Conservation (phyloP, 1,140 invertebrate species). For the Lepidurus packardi region DNA sequence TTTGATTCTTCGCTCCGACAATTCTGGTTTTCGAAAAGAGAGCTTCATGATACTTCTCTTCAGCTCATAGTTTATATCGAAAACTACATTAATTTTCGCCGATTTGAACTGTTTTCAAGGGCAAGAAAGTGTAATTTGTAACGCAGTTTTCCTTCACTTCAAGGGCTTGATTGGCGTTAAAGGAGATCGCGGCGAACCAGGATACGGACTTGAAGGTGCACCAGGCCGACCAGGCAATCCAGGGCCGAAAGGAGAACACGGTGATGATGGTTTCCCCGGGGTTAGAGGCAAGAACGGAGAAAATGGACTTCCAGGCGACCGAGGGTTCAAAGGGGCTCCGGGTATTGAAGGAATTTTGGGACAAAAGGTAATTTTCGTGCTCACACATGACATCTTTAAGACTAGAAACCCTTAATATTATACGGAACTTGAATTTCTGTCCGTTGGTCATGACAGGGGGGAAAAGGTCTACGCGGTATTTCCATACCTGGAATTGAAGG, state of each 20-base stretch:
- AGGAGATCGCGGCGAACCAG: slow-evolving; percentile 37
- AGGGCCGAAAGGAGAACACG: background rate
- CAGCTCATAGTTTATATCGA: too few species aligned
- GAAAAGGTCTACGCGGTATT: slow-evolving; percentile 36
- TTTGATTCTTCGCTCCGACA: too few species aligned
- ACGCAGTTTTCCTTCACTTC: slow-evolving; percentile 34
- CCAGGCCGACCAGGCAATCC: background rate
- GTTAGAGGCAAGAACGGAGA: slow-evolving; percentile 30
- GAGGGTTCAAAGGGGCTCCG: slow-evolving; percentile 37
- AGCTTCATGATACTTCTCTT: too few species aligned
- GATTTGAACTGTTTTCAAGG: background rate
- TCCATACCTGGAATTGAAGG: slow-evolving; percentile 39
- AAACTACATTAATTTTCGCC: background rate
- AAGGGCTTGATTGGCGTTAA: slow-evolving; percentile 31
- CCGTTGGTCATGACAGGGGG: background rate
- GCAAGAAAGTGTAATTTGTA: background rate
- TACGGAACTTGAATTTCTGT: background rate
- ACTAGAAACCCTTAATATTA: too few species aligned
- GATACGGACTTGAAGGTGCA: slow-evolving; percentile 3
- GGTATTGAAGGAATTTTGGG: slow-evolving; percentile 30
- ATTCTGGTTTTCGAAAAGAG: too few species aligned
- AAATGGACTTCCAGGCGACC: slow-evolving; percentile 37
- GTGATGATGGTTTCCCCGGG: background rate
- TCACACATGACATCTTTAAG: too few species aligned
- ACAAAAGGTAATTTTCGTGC: background rate